Conservation (phyloP, 2,113 vertebrate genomes). For the Periophthalmodon schlosseri region DNA sequence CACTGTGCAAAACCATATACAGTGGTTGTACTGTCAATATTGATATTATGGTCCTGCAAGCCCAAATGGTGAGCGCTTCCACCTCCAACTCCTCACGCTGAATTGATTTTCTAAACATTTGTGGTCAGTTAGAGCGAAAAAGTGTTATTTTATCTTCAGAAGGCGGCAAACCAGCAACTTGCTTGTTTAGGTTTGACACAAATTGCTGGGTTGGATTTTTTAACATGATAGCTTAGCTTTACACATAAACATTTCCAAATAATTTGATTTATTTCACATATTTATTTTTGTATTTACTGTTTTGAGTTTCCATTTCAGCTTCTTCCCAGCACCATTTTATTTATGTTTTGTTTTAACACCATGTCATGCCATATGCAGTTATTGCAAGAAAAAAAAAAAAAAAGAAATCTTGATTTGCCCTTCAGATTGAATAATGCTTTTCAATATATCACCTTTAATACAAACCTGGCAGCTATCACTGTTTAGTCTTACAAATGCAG, state of each 20-base stretch:
- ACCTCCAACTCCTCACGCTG: conserved; percentile 6
- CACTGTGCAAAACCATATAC: conserved; percentile 9
- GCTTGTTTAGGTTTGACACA: not conserved
- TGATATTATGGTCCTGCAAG: conserved; percentile 3
- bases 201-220: not conserved
- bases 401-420: no score
- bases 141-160: conserved; percentile 9
- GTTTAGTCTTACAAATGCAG: no score
- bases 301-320: no score
- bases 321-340: no score
- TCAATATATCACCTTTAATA: no score
- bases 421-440: no score
- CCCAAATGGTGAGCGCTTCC: not conserved
- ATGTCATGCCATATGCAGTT: no score
- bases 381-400: no score
- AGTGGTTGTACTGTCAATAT: conserved; percentile 8
- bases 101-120: conserved; percentile 13
- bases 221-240: not conserved
- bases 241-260: not conserved
- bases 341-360: no score
- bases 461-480: no score
- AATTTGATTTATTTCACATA: no score
- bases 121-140: not conserved
- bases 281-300: no score
- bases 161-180: not conserved